Evolutionary conservation across 2,113 vertebrate species (phyloP).

Genomic region (Epinephelus lanceolatus): DNA sequence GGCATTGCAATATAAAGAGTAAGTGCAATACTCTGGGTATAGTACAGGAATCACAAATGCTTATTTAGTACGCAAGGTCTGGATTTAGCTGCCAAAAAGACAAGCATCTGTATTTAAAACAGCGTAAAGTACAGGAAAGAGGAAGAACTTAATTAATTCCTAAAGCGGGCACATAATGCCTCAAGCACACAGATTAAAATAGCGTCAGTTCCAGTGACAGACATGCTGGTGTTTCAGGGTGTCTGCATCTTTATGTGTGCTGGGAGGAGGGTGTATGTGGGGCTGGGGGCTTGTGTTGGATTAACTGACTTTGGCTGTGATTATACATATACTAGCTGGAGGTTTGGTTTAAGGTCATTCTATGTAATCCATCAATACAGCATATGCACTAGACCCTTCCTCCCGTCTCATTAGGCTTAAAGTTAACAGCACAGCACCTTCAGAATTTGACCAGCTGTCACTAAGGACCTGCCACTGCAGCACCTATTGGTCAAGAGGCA

Average conservation of each 20-base stretch:
- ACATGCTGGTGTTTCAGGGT: slow-evolving; percentile 35
- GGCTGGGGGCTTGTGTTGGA: slow-evolving; percentile 20
- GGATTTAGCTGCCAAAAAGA: slow-evolving; percentile 13
- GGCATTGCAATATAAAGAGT: neutral
- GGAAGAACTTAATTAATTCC: slow-evolving; percentile 38
- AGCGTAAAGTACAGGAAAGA: slow-evolving; percentile 21
- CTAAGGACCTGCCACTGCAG: slow-evolving; percentile 19
- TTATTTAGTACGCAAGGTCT: slow-evolving; percentile 7
- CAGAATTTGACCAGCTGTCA: slow-evolving; percentile 15
- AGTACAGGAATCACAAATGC: slow-evolving; percentile 22
- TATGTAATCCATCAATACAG: slow-evolving; percentile 54
- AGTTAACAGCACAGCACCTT: neutral
- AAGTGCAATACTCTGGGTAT: slow-evolving; percentile 1
- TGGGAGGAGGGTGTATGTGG: neutral
- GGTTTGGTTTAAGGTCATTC: slow-evolving; percentile 62
- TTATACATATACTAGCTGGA: slow-evolving; percentile 52
- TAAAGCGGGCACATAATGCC: slow-evolving; percentile 31
- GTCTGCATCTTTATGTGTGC: slow-evolving; percentile 24
- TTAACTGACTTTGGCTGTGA: slow-evolving; percentile 63
- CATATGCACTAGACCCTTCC: neutral
- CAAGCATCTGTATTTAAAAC: slow-evolving; percentile 51
- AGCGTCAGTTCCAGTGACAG: slow-evolving; percentile 37
- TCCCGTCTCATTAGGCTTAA: slow-evolving; percentile 44
- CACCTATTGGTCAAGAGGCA: slow-evolving; percentile 18
- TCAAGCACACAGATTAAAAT: slow-evolving; percentile 50